Percentiles rank a stretch among this genome's conserved stretches.
These are phyloP conservation scores for Hoplias malabaricus DNA, from an alignment of 2,113 vertebrate genomes.

Conservation along the genomic window DNA sequence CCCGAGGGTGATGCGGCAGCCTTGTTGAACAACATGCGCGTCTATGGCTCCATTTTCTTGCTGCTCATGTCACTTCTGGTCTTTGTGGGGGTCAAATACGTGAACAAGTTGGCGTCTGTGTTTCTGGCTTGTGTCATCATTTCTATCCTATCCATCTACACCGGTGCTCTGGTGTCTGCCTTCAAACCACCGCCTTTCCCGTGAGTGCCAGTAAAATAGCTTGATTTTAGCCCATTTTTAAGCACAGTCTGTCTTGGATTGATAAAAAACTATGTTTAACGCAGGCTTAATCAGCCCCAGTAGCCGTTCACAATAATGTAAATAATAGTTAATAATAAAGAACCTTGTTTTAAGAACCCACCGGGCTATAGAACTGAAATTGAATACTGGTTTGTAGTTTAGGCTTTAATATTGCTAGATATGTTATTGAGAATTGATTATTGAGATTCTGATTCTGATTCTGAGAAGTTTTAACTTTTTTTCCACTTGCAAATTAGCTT, in stretches of 20 bases:
- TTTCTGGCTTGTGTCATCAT: constrained; percentile 89
- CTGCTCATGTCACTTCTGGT: constrained; percentile 87
- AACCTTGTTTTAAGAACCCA: too few species aligned
- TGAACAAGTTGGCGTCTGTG: constrained; percentile 90
- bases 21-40: constrained; percentile 90
- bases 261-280: too few species aligned
- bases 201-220: constrained; percentile 67
- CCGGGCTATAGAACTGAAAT: too few species aligned
- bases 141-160: constrained; percentile 88
- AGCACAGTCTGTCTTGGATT: neutral
- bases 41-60: constrained; percentile 86
- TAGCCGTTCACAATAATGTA: too few species aligned
- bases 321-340: too few species aligned
- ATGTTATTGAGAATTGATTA: too few species aligned
- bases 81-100: constrained; percentile 88
- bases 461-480: too few species aligned
- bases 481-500: too few species aligned
- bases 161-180: constrained; percentile 85
- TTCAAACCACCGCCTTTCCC: constrained; percentile 80
- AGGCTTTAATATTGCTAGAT: too few species aligned
- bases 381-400: too few species aligned
- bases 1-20: constrained; percentile 75
- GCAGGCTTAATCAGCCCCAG: too few species aligned
- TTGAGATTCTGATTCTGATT: too few species aligned
- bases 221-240: neutral